Evolutionary conservation across 2,888 invertebrate species (phyloP), one percentile per base, ranked within the genome.

Genomic region (Anarsia innoxiella): DNA sequence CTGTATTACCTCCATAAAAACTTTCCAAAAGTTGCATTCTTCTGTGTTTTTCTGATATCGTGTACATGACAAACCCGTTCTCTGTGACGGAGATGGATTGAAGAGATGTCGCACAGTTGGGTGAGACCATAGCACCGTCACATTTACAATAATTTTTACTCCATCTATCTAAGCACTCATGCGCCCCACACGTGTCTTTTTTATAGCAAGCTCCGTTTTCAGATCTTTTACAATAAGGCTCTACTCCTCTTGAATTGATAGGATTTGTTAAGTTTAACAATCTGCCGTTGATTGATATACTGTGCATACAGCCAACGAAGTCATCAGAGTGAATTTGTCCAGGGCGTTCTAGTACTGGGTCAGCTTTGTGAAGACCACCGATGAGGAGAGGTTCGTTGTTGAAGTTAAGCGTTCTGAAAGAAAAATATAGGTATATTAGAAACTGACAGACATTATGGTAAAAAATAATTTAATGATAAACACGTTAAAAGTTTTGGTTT

Each of bases 321-420:
- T 97, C 97, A 63, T 97, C 96, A 0, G 96, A 92, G 56, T 92
- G 92, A 25, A 97, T 90, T 75, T 97, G 96, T 0, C 95, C 95
- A 0, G 94, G 94, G 29, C 96, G 88, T 66, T 96, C 95, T 14
- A 96, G 74, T 0, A 96, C 90, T 9, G 95, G 93, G 72, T 95
- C 94, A 0, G 96, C 93, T 48, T 91, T 91, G 30, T 89, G 86
- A 23, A 97, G 80, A 4, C 97, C 97, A 12, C 97, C 97, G 46
- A 97, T 87, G 30, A 93, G 87, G 40, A 97, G 76, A 0, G 92
- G 93, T 58, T 95, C 93, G 52, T 93, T 94, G 79, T 96, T 95
- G 75, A 96, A 96, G 66, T 95, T 96, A 30, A 96, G 77, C 0
- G 95, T 95, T 37, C 96, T 96, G 87, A 14, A 89, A 89, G 44